Base-by-base conservation (phyloP, 1,140 invertebrate genomes). In the Pygmarrhopalites habei region DNA sequence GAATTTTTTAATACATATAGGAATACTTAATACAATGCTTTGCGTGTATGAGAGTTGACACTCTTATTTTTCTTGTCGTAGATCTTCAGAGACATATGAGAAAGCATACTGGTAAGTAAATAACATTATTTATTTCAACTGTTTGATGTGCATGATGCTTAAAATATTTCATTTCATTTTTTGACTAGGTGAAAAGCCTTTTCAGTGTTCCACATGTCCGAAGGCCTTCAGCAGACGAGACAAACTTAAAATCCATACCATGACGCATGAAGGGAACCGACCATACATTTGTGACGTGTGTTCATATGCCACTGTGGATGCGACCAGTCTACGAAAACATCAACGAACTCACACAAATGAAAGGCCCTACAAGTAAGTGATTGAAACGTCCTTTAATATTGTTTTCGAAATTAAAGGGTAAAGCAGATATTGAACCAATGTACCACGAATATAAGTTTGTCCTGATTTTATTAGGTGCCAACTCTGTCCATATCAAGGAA, bases 221-320 rank as follows among this genome's bases (percentile, higher is more conserved):
- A 84, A 86, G 64, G 81, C 82, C 15, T 91, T 90, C 72, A 90
- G 87, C 73, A 74, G 85, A 1, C 79, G 81, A 71, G 77, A 80
- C 58, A 79, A 85, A n/a, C 77, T 87, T 1, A 80, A 80, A 35
- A 79, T 81, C 28, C 86, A 88, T 70, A 60, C 21, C 12, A 85
- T 81, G 71, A 79, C 83, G 39, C 84, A 86, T 64, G 81, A 85
- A 72, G 84, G 83, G 61, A 79, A 81, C 1, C 78, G 81, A 41
- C 82, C 83, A n/a, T 82, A 82, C 68, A 73, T 77, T 43, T 87
- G 86, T 69, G 52, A 64, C 4, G 5, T 59, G 0, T 75, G 74
- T 60, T 43, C 65, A n/a, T 73, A 74, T 57, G 59, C 71, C n/a
- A 57, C 70, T 17, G 60, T 63, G 7, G 72, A 74, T 32, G 61